phyloP scores from a whole-genome alignment of 2,797 vertebrate genomes.

The Ciconia nigra region DNA sequence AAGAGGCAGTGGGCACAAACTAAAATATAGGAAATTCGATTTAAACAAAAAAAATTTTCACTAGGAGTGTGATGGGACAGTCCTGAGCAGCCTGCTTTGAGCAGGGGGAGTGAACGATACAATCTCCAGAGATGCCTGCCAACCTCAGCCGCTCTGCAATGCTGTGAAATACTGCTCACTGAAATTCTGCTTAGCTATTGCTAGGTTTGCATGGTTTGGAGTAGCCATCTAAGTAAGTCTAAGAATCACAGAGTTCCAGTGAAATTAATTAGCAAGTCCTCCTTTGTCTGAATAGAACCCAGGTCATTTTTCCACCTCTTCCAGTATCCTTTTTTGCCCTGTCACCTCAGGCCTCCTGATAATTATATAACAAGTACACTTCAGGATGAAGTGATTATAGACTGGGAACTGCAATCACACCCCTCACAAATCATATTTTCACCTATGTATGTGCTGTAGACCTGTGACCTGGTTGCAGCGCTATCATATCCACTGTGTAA shows the following conservation, averaged over 20 bases:
- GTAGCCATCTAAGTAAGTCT: not conserved
- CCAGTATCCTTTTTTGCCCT: slow-evolving; percentile 23
- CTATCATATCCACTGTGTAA: not conserved
- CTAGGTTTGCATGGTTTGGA: not conserved
- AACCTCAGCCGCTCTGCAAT: not conserved
- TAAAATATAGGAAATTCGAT: not conserved
- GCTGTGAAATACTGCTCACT: not conserved
- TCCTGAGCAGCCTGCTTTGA: not conserved
- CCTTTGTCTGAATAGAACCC: slow-evolving; percentile 12
- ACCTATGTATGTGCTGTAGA: not conserved
- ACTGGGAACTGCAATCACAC: slow-evolving; percentile 26
- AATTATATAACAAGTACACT: slow-evolving; percentile 57
- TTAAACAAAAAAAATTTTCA: not conserved
- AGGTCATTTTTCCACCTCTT: slow-evolving; percentile 7
- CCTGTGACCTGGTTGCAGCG: not conserved
- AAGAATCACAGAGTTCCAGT: not conserved
- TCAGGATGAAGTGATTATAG: slow-evolving; percentile 51
- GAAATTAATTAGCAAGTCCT: slow-evolving; percentile 34
- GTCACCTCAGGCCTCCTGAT: slow-evolving; percentile 5
- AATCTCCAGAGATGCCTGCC: not conserved
- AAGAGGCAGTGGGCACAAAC: not conserved
- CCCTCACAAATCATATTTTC: slow-evolving; percentile 48
- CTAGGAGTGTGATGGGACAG: not conserved
- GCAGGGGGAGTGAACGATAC: accelerated
- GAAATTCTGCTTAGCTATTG: not conserved